These are phyloP conservation scores for Tribolium freemani DNA, from an alignment of 2,888 invertebrate species.

Conservation along the genomic window DNA sequence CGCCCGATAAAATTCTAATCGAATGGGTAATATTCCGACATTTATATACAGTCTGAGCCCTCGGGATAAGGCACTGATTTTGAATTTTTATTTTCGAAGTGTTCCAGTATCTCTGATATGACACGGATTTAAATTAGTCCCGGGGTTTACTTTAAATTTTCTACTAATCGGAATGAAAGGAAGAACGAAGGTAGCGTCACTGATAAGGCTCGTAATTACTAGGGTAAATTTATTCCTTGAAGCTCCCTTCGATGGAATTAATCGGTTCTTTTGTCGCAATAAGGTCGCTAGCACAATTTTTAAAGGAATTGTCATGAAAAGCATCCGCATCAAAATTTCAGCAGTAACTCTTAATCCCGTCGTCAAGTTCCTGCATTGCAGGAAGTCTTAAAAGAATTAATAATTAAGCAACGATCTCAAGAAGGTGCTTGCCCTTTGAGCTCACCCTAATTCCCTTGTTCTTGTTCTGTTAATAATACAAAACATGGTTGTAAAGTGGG, in stretches of 20 bases:
- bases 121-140: not conserved
- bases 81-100: not conserved
- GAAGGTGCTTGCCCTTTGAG: constrained; percentile 15
- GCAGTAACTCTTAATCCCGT: not conserved
- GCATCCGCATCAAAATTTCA: constrained; percentile 7
- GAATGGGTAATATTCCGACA: constrained; percentile 17
- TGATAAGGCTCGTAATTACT: constrained; percentile 22
- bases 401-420: constrained; percentile 21
- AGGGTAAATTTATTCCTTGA: constrained; percentile 19
- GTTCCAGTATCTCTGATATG: no score
- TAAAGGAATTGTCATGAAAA: not conserved
- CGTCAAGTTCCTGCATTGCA: constrained; percentile 15
- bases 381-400: constrained; percentile 24
- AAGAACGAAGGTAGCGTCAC: not conserved
- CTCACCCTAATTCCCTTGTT: not conserved
- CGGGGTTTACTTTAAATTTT: constrained; percentile 4
- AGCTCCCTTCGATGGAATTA: constrained; percentile 24
- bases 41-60: not conserved
- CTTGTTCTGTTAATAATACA: constrained; percentile 5
- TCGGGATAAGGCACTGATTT: not conserved
- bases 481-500: not conserved
- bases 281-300: not conserved
- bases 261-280: constrained; percentile 21
- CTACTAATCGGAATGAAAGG: constrained; percentile 7
- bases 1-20: constrained; percentile 6